phyloP scores from a whole-genome alignment of 2,797 vertebrate genomes.

The Potorous gilbertii region DNA sequence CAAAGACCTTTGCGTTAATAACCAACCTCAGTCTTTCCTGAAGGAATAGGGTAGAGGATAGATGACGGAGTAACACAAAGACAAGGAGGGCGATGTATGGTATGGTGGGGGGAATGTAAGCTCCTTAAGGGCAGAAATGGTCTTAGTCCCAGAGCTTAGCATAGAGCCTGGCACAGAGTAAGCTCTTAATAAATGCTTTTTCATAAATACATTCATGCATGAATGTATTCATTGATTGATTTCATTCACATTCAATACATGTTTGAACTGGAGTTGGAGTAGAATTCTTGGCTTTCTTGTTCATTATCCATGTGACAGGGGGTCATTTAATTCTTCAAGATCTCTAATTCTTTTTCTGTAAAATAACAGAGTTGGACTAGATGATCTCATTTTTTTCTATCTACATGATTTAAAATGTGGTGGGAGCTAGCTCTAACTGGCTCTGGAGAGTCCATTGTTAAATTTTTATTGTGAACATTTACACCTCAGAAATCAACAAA shows the following conservation, averaged over 20 bases:
- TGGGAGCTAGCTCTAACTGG: neutral
- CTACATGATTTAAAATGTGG: neutral
- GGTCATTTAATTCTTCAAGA: neutral
- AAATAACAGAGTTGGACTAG: neutral
- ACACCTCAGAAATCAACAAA: neutral
- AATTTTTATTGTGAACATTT: neutral
- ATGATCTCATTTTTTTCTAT: neutral
- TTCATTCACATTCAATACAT: neutral
- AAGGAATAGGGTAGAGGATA: neutral
- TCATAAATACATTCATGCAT: neutral
- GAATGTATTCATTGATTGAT: neutral
- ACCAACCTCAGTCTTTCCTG: neutral
- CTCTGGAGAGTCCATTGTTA: neutral
- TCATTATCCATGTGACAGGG: neutral
- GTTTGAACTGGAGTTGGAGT: neutral
- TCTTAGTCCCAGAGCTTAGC: neutral
- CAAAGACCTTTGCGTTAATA: neutral
- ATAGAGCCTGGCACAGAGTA: neutral
- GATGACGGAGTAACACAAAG: neutral
- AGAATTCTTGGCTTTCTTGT: neutral
- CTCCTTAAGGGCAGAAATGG: neutral
- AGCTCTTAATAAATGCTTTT: neutral
- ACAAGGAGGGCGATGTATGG: neutral
- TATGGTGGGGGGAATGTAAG: neutral
- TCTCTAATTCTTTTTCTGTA: neutral